Percentiles rank a stretch among this genome's conserved stretches.
These are phyloP conservation scores for Talpa occidentalis DNA, from an alignment of 2,113 vertebrate species.

Conservation along the genomic window DNA sequence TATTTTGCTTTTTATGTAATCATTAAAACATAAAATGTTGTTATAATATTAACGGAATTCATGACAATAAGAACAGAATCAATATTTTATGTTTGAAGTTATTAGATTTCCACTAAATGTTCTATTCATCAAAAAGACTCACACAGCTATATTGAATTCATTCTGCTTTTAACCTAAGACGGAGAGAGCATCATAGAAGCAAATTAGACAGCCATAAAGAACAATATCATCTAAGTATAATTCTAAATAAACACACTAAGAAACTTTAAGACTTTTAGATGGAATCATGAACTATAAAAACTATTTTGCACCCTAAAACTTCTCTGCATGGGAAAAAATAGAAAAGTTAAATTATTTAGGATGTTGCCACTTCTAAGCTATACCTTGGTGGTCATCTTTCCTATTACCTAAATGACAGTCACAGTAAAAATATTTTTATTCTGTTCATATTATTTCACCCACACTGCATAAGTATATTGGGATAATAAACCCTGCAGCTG, in stretches of 20 bases:
- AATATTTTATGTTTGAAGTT: slow-evolving; percentile 80
- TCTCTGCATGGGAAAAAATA: background rate
- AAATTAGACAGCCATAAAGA: slow-evolving; percentile 76
- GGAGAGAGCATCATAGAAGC: background rate
- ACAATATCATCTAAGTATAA: slow-evolving; percentile 62
- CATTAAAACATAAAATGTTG: slow-evolving; percentile 35
- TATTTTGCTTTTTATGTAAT: slow-evolving; percentile 69
- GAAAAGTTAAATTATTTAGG: background rate
- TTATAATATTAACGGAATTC: slow-evolving; percentile 73
- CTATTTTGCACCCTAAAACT: background rate
- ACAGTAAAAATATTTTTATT: slow-evolving; percentile 49
- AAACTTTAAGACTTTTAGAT: slow-evolving; percentile 57
- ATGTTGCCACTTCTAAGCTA: background rate
- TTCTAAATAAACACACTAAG: slow-evolving; percentile 62
- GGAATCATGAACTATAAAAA: slow-evolving; percentile 41
- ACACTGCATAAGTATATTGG: background rate
- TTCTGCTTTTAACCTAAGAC: slow-evolving; percentile 75
- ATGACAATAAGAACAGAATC: slow-evolving; percentile 67
- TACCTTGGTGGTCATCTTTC: background rate
- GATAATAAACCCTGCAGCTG: background rate
- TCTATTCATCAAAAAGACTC: slow-evolving; percentile 78
- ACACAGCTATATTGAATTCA: slow-evolving; percentile 46
- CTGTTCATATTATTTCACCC: slow-evolving; percentile 48
- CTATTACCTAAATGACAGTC: background rate
- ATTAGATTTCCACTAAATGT: slow-evolving; percentile 80